These are phyloP conservation scores for Euphydryas editha DNA, from an alignment of 2,888 invertebrate genomes.

Conservation along the genomic window DNA sequence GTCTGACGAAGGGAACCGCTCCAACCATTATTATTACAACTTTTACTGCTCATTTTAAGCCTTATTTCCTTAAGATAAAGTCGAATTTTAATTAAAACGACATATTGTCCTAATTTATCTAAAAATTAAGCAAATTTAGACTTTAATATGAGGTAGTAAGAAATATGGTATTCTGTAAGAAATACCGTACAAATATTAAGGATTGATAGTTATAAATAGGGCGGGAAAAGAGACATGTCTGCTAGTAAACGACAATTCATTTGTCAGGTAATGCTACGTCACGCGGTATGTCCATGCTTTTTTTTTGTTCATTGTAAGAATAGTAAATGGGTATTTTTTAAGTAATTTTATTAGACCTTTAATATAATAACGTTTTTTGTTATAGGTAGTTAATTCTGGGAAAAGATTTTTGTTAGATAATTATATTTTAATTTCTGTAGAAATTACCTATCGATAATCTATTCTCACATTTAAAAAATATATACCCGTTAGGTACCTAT, in stretches of 20 bases:
- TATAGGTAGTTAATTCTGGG: too few relatives aligned
- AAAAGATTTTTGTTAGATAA: too few relatives aligned
- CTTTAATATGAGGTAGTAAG: slow-evolving; percentile 17
- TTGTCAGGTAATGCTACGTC: neutral
- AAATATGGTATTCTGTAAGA: slow-evolving; percentile 1
- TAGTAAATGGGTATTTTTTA: too few relatives aligned
- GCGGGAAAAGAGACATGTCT: slow-evolving; percentile 40
- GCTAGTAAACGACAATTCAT: slow-evolving; percentile 27
- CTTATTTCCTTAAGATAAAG: slow-evolving; percentile 2
- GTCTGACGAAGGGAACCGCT: slow-evolving; percentile 47
- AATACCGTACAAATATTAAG: neutral
- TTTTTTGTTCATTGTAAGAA: neutral
- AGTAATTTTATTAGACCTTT: too few relatives aligned
- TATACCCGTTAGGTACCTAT: too few relatives aligned
- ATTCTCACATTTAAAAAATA: too few relatives aligned
- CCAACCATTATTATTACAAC: slow-evolving; percentile 32
- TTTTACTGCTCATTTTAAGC: slow-evolving; percentile 24
- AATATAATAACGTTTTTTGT: too few relatives aligned
- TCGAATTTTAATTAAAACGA: neutral
- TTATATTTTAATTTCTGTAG: too few relatives aligned
- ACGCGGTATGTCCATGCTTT: neutral
- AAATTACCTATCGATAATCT: too few relatives aligned
- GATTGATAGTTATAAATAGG: slow-evolving; percentile 28
- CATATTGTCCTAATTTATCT: neutral
- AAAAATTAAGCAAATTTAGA: slow-evolving; percentile 14